Base-by-base conservation (phyloP, 2,797 vertebrate species). In the Heterohyrax brucei region DNA sequence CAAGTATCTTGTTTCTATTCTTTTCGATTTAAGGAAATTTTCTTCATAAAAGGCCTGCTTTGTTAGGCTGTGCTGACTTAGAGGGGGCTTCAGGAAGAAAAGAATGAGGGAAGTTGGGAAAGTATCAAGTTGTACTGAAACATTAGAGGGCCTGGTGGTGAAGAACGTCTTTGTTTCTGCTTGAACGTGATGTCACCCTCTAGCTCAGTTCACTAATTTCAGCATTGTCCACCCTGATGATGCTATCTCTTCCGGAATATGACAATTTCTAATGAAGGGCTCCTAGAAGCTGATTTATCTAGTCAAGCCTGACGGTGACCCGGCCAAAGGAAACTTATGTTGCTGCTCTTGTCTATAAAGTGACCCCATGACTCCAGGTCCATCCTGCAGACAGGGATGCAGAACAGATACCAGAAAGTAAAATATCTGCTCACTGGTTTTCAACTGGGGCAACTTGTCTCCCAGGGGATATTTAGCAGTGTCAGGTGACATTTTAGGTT, bases 131-230 rank as follows among this genome's bases (percentile, higher is more conserved):
- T 97, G 92, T 97, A 33, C 79, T 75, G 96, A 97, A 97, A 90
- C 93, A 89, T 93, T 95, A 96, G 96, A 97, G 95, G 94, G 82
- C 92, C 96, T 94, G 87, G 82, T 92, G 97, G 97, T 95, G 95
- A 97, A 98, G 97, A 96, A 97, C 91, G 44, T 61, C 79, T 98
- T 97, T 98, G 98, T 97, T 96, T 98, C 96, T 92, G n/a, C 96
- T 97, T 72, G 94, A 98, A 95, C 24, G 93, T 75, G 79, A 93
- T 96, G 96, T 98, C 24, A 3, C 97, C 97, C 97, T 97, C 96
- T 96, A 96, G 78, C 90, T 75, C 77, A 91, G 87, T 87, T 95
- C 73, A 64, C 95, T 95, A 30, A 95, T 93, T 97, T 98, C 96
- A 94, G 28, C 2, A 0, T 59, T 26, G 44, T 73, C 81, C n/a